These are phyloP conservation scores for Saxidomus purpurata DNA, from an alignment of 1,140 invertebrate genomes.

Conservation along the genomic window DNA sequence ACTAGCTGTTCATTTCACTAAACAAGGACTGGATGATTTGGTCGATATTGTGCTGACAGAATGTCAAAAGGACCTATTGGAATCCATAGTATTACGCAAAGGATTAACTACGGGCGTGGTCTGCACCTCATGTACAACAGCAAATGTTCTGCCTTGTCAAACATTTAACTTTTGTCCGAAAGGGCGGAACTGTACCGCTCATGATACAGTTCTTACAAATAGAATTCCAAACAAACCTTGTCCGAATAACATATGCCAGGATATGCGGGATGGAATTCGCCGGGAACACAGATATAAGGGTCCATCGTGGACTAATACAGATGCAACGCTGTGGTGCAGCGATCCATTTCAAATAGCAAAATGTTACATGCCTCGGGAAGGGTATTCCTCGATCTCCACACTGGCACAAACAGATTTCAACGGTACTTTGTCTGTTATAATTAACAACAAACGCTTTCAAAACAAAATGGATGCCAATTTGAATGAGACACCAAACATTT, in stretches of 20 bases:
- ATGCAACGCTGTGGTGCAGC: neutral
- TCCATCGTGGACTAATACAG: constrained; percentile 14
- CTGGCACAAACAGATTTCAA: neutral
- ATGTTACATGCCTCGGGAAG: constrained; percentile 12
- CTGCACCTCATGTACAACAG: constrained; percentile 1
- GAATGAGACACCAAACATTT: neutral
- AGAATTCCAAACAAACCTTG: neutral
- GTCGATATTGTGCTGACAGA: neutral
- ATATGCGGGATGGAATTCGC: constrained; percentile 8
- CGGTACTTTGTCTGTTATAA: neutral
- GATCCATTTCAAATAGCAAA: neutral
- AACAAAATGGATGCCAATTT: neutral
- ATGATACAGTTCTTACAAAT: neutral
- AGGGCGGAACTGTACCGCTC: neutral
- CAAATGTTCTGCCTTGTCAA: neutral
- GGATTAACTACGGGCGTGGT: neutral
- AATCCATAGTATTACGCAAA: neutral
- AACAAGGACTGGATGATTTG: neutral
- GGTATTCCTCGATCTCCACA: neutral
- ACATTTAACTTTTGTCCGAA: neutral
- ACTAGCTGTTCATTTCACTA: neutral
- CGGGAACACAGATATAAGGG: constrained; percentile 15
- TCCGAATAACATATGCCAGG: constrained; percentile 9
- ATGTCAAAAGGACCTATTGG: neutral
- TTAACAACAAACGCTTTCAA: neutral